phyloP scores from a whole-genome alignment of 2,888 invertebrate genomes.

The Euzophera pinguis region DNA sequence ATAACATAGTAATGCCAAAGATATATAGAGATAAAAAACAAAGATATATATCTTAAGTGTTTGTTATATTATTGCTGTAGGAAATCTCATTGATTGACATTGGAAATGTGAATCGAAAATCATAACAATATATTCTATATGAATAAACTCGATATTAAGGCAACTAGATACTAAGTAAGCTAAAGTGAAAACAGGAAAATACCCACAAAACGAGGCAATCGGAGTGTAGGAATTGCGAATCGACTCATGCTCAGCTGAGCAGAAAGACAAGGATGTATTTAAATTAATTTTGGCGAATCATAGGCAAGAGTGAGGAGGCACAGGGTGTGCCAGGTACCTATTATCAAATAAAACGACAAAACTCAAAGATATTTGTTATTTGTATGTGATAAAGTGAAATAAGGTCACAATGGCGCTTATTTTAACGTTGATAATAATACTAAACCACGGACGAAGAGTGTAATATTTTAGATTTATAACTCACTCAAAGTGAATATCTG shows the following conservation, averaged over 20 bases:
- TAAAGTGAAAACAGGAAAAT: neutral
- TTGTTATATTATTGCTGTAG: too few relatives aligned
- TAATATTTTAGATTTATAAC: too few relatives aligned
- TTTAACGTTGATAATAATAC: too few relatives aligned
- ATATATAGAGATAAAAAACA: too few relatives aligned
- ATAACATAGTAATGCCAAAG: too few relatives aligned
- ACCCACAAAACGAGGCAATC: conserved; percentile 43
- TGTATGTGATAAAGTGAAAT: too few relatives aligned
- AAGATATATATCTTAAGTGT: too few relatives aligned
- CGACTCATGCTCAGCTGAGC: conserved; percentile 58
- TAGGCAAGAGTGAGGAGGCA: conserved; percentile 28
- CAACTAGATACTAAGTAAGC: neutral
- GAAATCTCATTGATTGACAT: too few relatives aligned
- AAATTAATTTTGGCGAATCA: conserved; percentile 60
- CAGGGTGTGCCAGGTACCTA: conserved; percentile 24
- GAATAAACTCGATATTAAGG: neutral
- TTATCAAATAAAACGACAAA: conserved; percentile 22
- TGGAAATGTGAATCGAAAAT: too few relatives aligned
- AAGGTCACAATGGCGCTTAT: too few relatives aligned
- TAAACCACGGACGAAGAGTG: too few relatives aligned
- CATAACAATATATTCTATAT: neutral
- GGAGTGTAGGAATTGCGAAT: conserved; percentile 66
- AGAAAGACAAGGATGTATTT: conserved; percentile 70
- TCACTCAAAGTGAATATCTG: too few relatives aligned
- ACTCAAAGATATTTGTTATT: neutral